Conservation (phyloP, 1,140 invertebrate genomes). For the Neocloeon triangulifer region DNA sequence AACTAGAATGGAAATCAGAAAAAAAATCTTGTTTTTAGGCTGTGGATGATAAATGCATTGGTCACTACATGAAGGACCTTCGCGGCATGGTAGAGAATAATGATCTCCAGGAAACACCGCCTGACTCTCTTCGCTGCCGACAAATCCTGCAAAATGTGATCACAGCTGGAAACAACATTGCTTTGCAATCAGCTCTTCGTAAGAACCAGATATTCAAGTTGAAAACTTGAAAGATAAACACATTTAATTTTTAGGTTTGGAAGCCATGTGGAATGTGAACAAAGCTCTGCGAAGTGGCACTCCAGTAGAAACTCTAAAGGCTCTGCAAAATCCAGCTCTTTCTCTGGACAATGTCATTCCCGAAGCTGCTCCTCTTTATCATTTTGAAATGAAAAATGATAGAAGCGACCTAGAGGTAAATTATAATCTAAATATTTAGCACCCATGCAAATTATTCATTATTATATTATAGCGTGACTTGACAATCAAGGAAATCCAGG, state of each 20-base stretch:
- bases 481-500: constrained; percentile 34
- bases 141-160: constrained; percentile 12
- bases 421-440: constrained; percentile 8
- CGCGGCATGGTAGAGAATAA: constrained; percentile 17
- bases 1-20: no score
- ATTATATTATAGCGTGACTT: constrained; percentile 21
- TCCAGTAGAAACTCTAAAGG: constrained; percentile 20
- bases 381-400: constrained; percentile 48
- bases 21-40: no score
- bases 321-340: constrained; percentile 23
- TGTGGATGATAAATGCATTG: constrained; percentile 17
- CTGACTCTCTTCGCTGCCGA: background rate
- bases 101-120: constrained; percentile 11
- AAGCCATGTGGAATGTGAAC: constrained; percentile 26
- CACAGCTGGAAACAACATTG: constrained; percentile 6
- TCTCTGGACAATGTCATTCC: constrained; percentile 25
- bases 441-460: constrained; percentile 4
- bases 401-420: constrained; percentile 26
- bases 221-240: no score
- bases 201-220: background rate
- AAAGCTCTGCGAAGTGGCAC: constrained; percentile 25
- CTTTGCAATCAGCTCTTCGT: constrained; percentile 3
- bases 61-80: constrained; percentile 21
- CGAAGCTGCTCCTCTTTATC: constrained; percentile 39
- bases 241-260: no score